Conservation (phyloP, 2,113 vertebrate species). For the Burhinus oedicnemus region DNA sequence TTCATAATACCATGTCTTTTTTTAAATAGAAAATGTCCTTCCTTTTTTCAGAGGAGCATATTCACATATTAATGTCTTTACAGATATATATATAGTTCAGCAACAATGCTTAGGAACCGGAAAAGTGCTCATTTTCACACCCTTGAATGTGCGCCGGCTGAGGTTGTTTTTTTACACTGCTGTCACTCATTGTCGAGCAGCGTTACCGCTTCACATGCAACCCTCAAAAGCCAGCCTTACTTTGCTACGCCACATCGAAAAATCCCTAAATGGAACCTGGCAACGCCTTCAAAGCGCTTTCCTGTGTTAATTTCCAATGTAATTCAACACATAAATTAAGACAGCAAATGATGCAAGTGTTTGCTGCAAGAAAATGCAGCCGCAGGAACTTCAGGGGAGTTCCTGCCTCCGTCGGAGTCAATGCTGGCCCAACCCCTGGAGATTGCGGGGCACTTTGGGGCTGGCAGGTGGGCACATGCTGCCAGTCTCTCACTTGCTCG, state of each 20-base stretch:
- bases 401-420: too few species aligned
- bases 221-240: background rate
- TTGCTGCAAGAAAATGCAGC: background rate
- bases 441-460: too few species aligned
- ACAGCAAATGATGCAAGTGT: background rate
- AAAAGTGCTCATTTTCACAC: background rate
- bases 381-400: too few species aligned
- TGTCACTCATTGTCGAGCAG: background rate
- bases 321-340: background rate
- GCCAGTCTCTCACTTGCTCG: background rate
- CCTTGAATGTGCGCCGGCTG: background rate
- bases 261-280: background rate
- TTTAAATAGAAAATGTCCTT: background rate
- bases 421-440: background rate
- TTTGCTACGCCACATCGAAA: background rate
- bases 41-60: background rate
- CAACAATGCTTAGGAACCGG: background rate
- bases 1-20: fast-evolving
- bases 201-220: fast-evolving
- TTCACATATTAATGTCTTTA: background rate
- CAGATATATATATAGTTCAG: background rate
- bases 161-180: background rate
- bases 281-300: background rate
- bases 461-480: background rate
- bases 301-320: background rate